Conservation (phyloP, 2,797 vertebrate genomes). For the Cuculus canorus region DNA sequence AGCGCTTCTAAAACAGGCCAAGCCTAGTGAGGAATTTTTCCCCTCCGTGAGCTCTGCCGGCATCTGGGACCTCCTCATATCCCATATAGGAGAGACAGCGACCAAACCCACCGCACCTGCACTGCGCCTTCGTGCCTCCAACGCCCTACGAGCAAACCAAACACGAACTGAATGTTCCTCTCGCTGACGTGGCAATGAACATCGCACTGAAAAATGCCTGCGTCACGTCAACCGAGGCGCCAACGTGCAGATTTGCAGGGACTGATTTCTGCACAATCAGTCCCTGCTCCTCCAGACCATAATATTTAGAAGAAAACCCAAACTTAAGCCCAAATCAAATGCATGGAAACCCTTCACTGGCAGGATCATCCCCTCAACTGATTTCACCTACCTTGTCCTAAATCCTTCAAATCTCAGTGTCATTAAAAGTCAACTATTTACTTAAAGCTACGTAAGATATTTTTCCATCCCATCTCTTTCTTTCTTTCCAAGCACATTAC, state of each 20-base stretch:
- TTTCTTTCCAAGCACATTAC: not conserved
- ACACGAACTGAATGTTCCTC: not conserved
- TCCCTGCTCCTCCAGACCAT: not conserved
- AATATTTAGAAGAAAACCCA: not conserved
- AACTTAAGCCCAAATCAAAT: not conserved
- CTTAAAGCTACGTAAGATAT: not conserved
- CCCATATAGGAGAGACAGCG: fast-evolving
- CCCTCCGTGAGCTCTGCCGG: not conserved
- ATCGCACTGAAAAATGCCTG: not conserved
- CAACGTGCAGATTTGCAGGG: not conserved
- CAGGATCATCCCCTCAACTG: not conserved
- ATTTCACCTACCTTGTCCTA: not conserved
- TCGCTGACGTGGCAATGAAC: not conserved
- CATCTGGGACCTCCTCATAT: not conserved
- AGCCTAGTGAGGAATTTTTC: not conserved
- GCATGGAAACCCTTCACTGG: not conserved
- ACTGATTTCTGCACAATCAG: not conserved
- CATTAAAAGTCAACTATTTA: not conserved
- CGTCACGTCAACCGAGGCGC: not conserved
- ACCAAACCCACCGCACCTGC: not conserved
- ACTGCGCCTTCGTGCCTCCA: not conserved
- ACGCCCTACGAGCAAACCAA: not conserved
- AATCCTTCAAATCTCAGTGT: not conserved
- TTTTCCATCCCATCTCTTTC: not conserved
- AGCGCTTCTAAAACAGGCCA: slow-evolving; percentile 22